Conservation (phyloP, 1,140 invertebrate species). For the Condylostylus longicornis region DNA sequence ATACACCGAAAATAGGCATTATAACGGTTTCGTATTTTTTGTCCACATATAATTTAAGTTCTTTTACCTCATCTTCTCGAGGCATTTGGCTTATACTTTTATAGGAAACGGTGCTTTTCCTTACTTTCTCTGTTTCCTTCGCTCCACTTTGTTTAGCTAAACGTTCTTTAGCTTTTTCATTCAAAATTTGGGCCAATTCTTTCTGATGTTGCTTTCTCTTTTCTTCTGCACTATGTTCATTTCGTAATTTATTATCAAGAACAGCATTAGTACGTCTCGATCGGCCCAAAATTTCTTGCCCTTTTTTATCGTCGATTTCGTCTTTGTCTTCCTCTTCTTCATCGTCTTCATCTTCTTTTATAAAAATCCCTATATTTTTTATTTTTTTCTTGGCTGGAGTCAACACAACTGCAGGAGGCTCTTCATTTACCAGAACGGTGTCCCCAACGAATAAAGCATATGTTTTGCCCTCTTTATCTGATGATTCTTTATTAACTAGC, state of each 20-base stretch:
- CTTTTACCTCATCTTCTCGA: constrained; percentile 79
- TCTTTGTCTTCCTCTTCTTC: constrained; percentile 59
- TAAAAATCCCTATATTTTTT: constrained; percentile 91
- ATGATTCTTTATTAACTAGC: constrained; percentile 65
- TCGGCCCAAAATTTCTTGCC: constrained; percentile 47
- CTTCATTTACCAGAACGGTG: constrained; percentile 85
- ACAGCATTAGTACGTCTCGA: constrained; percentile 86
- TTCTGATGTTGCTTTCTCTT: constrained; percentile 94
- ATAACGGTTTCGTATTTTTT: constrained; percentile 96
- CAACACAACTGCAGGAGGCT: constrained; percentile 65
- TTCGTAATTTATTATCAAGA: constrained; percentile 86
- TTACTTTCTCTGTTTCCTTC: constrained; percentile 77
- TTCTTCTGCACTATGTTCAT: constrained; percentile 91
- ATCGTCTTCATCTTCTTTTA: constrained; percentile 86
- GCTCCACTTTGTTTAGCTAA: constrained; percentile 72
- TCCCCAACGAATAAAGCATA: constrained; percentile 95
- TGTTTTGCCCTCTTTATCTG: constrained; percentile 72
- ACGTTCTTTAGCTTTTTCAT: constrained; percentile 82
- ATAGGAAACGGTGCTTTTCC: constrained; percentile 92
- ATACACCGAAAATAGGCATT: constrained; percentile 86
- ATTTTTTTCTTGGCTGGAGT: constrained; percentile 91
- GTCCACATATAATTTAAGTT: constrained; percentile 92
- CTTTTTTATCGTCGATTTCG: constrained; percentile 36
- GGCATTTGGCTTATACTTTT: constrained; percentile 87
- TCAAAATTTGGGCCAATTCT: constrained; percentile 78